Evolutionary conservation across 2,113 vertebrate genomes (phyloP), one percentile per base, ranked within the genome.

Genomic region (Boulengeromyrus knoepffleri): DNA sequence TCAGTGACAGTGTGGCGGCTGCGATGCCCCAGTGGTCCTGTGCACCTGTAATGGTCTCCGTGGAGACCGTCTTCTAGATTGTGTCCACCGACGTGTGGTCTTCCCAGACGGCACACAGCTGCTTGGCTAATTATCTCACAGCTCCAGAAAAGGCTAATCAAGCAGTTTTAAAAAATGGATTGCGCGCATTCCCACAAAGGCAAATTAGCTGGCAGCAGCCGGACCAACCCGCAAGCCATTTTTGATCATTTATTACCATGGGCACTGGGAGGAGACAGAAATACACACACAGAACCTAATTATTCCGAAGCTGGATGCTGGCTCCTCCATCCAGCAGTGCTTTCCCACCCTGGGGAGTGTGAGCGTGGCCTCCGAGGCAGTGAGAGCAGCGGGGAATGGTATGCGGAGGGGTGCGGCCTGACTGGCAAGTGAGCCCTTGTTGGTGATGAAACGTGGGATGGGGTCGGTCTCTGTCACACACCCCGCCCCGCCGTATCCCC

Each of bases 61-160:
- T 31, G 49, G 91, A n/a, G 90, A 90, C 92, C 21, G 92, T 92
- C 90, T 89, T 27, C 46, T 87, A 15, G 88, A 92, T 90, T 88
- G 62, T 74, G 84, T 91, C 90, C 88, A 88, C 89, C 39, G 92
- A 87, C 90, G 90, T 92, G 94, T 1, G 92, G 91, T 89, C 92
- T 92, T 90, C 93, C 62, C 93, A 95, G 94, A 94, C 94, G 92
- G 91, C 88, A 88, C 93, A 94, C 95, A 96, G 94, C 95, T 95
- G 95, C 94, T 95, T 92, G 91, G 93, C 94, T 95, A 94, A 96
- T 96, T 95, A 92, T 93, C 92, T 93, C 90, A 92, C 92, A 92
- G 93, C 92, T 94, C 90, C 90, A 90, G 91, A 94, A 93, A 92
- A 92, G 94, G 93, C 95, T 96, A 95, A 95, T 96, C 95, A 95